Base-by-base conservation (phyloP, 1,140 invertebrate species). In the Helicoverpa zea region DNA sequence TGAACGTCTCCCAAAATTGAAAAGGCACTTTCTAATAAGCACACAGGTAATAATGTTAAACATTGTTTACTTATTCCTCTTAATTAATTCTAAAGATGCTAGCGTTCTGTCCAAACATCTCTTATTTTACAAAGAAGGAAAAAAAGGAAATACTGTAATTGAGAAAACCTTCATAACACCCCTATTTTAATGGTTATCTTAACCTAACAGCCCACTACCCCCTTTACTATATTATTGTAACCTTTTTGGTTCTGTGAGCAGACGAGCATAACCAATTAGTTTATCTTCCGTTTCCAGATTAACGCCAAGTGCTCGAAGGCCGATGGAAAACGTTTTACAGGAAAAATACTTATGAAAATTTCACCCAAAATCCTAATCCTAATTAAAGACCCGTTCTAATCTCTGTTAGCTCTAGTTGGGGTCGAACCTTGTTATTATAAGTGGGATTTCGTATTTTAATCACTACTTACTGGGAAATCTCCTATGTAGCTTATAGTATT, bases 371-470 rank as follows among this genome's bases (percentile, higher is more conserved):
- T 13, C 9, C 4, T 64, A 43, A 43, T 35, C 30, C 61, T 64
- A 35, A 43, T 64, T 64, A 64, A 14, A 63, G 29, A 4, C 14
- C 35, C n/a, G 61, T 43, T 64, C 43, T 64, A 64, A 58, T 58
- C 13, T 16, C 18, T 23, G 16, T 4, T 18, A 18, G 56, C 18
- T 10, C n/a, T 18, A 10, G 56, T 58, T 23, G 16, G 56, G 56
- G 16, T 18, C 11, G 56, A 58, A 9, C 16, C 56, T 58, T 58
- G 18, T 58, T 58, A 58, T 58, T 58, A 56, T 56, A 58, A 58
- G 18, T 18, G 56, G 4, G n/a, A n/a, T 56, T 56, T 56, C 7
- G 13, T 56, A 4, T n/a, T n/a, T 56, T n/a, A n/a, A 56, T 56
- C n/a, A 56, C 52, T n/a, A n/a, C n/a, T 1, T 43, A 43, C 35